These are phyloP conservation scores for Sebastes hubbsi DNA, from an alignment of 2,797 vertebrate genomes.

Conservation along the genomic window DNA sequence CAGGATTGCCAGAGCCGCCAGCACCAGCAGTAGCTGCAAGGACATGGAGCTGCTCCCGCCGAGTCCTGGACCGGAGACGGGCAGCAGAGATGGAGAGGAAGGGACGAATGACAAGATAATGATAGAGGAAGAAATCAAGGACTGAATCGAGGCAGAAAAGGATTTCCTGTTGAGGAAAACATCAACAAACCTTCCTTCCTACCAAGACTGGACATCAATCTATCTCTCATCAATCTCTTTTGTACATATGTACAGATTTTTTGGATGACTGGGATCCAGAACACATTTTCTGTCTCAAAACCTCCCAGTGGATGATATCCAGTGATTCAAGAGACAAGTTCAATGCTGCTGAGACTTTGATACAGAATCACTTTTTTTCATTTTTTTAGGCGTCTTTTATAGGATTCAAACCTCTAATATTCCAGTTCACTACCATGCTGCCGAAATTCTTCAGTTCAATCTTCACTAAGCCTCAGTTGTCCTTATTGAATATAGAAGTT, in stretches of 20 bases:
- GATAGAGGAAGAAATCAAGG: not conserved
- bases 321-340: not conserved
- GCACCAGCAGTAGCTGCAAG: constrained; percentile 72
- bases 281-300: not conserved
- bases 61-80: constrained; percentile 60
- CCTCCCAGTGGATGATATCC: not conserved
- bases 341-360: not conserved
- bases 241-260: not conserved
- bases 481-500: too few relatives aligned
- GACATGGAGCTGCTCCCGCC: constrained; percentile 63
- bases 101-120: not conserved
- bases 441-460: too few relatives aligned
- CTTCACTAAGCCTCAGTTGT: too few relatives aligned
- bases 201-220: not conserved
- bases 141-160: constrained; percentile 8
- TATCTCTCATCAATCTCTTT: not conserved
- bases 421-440: not conserved
- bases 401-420: not conserved
- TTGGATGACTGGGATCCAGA: not conserved
- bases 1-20: constrained; percentile 77
- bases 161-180: not conserved
- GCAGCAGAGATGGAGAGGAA: constrained; percentile 36
- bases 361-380: not conserved
- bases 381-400: not conserved
- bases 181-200: not conserved